Percentiles rank a stretch among this genome's conserved stretches.
These are phyloP conservation scores for Lepidocyrtinus sp. DNA, from an alignment of 2,888 invertebrate genomes.

Conservation along the genomic window DNA sequence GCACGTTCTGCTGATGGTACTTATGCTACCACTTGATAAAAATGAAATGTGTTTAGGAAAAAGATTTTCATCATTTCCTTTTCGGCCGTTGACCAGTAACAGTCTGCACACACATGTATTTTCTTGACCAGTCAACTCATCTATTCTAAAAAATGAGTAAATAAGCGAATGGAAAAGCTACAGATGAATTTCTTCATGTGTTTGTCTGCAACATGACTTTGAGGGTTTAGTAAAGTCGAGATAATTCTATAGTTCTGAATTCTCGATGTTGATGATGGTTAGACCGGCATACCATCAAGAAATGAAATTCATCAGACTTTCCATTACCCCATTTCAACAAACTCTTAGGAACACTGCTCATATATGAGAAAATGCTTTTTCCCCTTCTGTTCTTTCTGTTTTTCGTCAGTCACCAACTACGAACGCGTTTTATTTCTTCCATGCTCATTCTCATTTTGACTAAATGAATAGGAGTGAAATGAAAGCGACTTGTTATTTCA, in stretches of 20 bases:
- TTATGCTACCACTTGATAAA: conserved; percentile 4
- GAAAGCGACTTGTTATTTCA: conserved; percentile 6
- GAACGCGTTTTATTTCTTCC: not conserved
- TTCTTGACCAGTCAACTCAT: conserved; percentile 15
- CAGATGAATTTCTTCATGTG: conserved; percentile 16
- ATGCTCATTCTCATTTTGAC: not conserved
- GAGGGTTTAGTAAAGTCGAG: too few species aligned
- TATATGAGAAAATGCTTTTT: not conserved
- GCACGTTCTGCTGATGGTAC: conserved; percentile 20
- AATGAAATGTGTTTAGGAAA: conserved; percentile 4
- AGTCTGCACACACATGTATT: conserved; percentile 31
- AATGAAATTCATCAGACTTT: conserved; percentile 50
- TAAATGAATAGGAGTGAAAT: conserved; percentile 7
- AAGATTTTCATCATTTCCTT: conserved; percentile 11
- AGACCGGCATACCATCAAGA: conserved; percentile 33
- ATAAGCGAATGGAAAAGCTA: conserved; percentile 17
- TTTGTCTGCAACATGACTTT: not conserved
- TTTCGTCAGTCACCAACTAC: not conserved
- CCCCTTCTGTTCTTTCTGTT: not conserved
- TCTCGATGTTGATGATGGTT: conserved; percentile 38
- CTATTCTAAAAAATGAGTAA: conserved; percentile 11
- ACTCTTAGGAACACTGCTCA: not conserved
- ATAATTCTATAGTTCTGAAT: not conserved
- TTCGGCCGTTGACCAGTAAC: conserved; percentile 1
- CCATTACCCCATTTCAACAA: conserved; percentile 24